Base-by-base conservation (phyloP, 2,113 vertebrate genomes). In the Leucoraja erinaceus region DNA sequence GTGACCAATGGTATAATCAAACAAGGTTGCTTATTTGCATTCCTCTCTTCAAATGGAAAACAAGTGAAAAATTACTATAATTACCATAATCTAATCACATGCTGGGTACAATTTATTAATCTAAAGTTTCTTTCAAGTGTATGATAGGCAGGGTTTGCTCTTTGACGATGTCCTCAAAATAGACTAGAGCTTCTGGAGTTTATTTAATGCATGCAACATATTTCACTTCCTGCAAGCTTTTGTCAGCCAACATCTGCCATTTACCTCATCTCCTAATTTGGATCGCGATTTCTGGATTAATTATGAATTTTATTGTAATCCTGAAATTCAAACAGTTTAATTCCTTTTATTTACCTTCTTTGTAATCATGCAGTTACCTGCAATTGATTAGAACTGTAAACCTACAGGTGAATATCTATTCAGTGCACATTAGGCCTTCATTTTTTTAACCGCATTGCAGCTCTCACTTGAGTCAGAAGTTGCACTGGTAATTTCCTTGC, bases 11-110 rank as follows among this genome's bases (percentile, higher is more conserved):
- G 33, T 33, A 12, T 72, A 47, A 91, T 91, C 66, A 91, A 91
- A 72, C 61, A 18, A 84, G 31, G 78, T 38, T 33, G 63, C 20
- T 54, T 28, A 47, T 54, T 54, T 54, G 47, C 16, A 28, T 38
- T 91, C 10, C 38, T 70, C 33, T 20, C 90, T 91, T 91, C 90
- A 91, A 54, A 91, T 68, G 68, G 38, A 91, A 72, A 68, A 47
- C 47, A 91, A 72, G 9, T 72, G 33, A 91, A 72, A 9, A 25
- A 72, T 91, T 47, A 68, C 68, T 72, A 72, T 70, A 72, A 54
- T 54, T 72, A 72, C 12, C 22, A 47, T 72, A 91, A 47, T 72
- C 88, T 3, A 90, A 90, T 47, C 31, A 70, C 70, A 25, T 72
- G 16, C n/a, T 47, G 90, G 10, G 28, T 6, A 91, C 90, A 22